A percentile compares a stretch with the other conserved stretches of the same genome.
Conservation (phyloP, 2,797 vertebrate species). For the Ctenochaetus hawaiiensis region DNA sequence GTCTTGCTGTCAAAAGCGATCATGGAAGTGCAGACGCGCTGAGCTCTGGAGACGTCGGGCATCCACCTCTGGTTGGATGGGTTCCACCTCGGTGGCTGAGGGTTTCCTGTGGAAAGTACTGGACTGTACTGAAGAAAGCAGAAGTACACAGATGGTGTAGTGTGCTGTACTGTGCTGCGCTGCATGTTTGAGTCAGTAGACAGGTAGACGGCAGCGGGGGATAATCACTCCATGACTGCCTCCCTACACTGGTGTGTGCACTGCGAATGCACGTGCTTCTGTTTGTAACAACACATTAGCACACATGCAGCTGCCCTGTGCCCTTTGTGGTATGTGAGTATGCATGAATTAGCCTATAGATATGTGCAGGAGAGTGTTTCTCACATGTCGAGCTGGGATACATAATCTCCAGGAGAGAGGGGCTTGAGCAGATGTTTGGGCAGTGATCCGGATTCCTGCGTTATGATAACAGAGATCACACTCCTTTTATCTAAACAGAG, state of each 20-base stretch:
- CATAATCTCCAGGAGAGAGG: slow-evolving; percentile 64
- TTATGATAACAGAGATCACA: slow-evolving; percentile 54
- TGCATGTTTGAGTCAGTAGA: slow-evolving; percentile 34
- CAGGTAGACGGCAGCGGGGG: slow-evolving; percentile 33
- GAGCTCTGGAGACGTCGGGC: slow-evolving; percentile 18
- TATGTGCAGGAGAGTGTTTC: slow-evolving; percentile 35
- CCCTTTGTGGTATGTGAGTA: slow-evolving; percentile 3
- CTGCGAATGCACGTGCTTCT: slow-evolving; percentile 15
- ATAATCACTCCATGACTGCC: slow-evolving; percentile 33
- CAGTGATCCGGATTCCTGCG: slow-evolving; percentile 58
- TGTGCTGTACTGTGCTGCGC: slow-evolving; percentile 20
- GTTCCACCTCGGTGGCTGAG: slow-evolving; percentile 53
- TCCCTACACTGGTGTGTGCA: slow-evolving; percentile 17
- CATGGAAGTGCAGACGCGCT: slow-evolving; percentile 14
- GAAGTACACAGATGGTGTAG: slow-evolving; percentile 65
- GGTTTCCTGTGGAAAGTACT: slow-evolving; percentile 81
- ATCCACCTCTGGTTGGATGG: slow-evolving; percentile 37
- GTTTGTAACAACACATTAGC: slow-evolving; percentile 22
- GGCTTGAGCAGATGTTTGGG: slow-evolving; percentile 71
- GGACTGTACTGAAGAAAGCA: slow-evolving; percentile 49
- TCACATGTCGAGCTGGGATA: slow-evolving; percentile 56
- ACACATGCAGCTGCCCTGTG: slow-evolving; percentile 7
- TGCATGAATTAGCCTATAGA: slow-evolving; percentile 30
- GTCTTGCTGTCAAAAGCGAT: background rate
- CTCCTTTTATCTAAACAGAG: slow-evolving; percentile 19